These are phyloP conservation scores for Dromaius novaehollandiae DNA, from an alignment of 2,113 vertebrate species.

Conservation along the genomic window DNA sequence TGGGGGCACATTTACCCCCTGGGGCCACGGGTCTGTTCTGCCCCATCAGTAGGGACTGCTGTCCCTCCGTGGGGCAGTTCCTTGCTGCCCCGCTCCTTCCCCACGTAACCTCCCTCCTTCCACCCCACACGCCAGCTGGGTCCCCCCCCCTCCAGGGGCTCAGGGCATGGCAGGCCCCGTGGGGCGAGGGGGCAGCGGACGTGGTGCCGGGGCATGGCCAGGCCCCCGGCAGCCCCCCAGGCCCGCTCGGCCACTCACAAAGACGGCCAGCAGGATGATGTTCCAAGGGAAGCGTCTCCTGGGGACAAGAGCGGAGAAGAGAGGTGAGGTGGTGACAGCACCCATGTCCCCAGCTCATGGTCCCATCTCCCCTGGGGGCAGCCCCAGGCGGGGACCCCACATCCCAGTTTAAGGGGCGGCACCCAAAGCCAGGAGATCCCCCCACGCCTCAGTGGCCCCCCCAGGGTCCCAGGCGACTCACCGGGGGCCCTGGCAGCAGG, in stretches of 20 bases:
- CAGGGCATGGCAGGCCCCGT: neutral
- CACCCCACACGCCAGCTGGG: neutral
- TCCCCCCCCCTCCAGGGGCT: neutral
- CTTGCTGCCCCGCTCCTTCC: too few relatives aligned
- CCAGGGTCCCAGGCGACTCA: constrained; percentile 68
- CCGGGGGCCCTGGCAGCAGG: constrained; percentile 91
- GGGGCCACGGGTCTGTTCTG: neutral
- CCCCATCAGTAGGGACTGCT: neutral
- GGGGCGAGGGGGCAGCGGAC: neutral
- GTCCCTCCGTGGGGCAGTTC: too few relatives aligned
- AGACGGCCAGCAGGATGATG: constrained; percentile 87
- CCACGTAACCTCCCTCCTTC: too few relatives aligned
- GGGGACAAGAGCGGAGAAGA: accelerated
- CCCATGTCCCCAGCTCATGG: accelerated
- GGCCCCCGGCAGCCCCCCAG: neutral
- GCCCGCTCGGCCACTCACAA: constrained; percentile 82
- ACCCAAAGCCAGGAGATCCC: neutral
- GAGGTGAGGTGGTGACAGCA: neutral
- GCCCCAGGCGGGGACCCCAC: neutral
- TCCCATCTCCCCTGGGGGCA: neutral
- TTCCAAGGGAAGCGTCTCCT: constrained; percentile 96
- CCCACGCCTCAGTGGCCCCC: too few relatives aligned
- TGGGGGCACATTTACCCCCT: too few relatives aligned
- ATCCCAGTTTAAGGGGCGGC: neutral
- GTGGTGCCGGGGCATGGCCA: neutral